A percentile compares a stretch with the other conserved stretches of the same genome.
Evolutionary conservation across 1,140 invertebrate genomes (phyloP).

Genomic region (Caerostris extrusa): DNA sequence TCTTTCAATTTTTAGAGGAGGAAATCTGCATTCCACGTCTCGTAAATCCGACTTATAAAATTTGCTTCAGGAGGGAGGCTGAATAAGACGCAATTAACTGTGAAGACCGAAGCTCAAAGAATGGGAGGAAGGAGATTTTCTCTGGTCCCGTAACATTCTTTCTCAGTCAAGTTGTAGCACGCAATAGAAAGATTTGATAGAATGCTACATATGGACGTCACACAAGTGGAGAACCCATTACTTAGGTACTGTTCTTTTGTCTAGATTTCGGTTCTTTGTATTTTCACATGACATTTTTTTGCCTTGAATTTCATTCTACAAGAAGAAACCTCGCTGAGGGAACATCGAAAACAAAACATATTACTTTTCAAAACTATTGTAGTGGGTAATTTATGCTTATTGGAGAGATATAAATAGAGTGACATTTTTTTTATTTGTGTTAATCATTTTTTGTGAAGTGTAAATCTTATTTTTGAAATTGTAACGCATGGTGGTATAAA

Average conservation of each 20-base stretch:
- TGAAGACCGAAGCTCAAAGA: slow-evolving; percentile 18
- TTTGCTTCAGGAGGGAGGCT: slow-evolving; percentile 2
- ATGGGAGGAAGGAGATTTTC: neutral
- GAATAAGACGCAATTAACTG: slow-evolving; percentile 60
- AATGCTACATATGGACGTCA: slow-evolving; percentile 24
- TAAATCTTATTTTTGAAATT: too few species aligned
- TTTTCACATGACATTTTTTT: slow-evolving; percentile 1
- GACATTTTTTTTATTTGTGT: too few species aligned
- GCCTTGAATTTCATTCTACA: slow-evolving; percentile 1
- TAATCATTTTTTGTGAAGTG: too few species aligned
- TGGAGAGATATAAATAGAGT: too few species aligned
- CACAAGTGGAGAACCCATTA: slow-evolving; percentile 31
- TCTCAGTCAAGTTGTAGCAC: slow-evolving; percentile 32
- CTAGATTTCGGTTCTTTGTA: neutral
- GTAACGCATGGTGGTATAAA: too few species aligned
- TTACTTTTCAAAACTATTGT: too few species aligned
- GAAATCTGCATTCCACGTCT: slow-evolving; percentile 49
- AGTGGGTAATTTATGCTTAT: too few species aligned
- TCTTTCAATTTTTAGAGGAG: slow-evolving; percentile 44
- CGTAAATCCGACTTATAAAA: slow-evolving; percentile 48
- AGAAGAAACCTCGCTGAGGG: neutral
- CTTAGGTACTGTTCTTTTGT: slow-evolving; percentile 29
- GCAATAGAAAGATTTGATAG: slow-evolving; percentile 59
- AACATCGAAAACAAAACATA: neutral
- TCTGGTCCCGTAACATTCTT: neutral